Evolutionary conservation across 2,113 vertebrate genomes (phyloP).

Genomic region (Cygnus atratus): DNA sequence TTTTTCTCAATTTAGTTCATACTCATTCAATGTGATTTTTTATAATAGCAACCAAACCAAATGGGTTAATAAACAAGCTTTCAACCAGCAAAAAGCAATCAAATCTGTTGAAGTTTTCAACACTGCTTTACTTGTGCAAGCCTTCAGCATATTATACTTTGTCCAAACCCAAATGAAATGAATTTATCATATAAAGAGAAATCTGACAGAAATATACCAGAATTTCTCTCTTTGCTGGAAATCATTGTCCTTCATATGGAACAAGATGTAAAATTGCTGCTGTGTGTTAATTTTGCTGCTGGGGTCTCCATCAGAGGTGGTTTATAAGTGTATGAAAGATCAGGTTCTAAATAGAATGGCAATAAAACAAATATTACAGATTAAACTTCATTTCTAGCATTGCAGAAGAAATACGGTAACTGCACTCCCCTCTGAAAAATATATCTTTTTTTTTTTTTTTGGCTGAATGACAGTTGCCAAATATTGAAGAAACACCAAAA

Average conservation of each 20-base stretch:
- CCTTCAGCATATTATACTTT: neutral
- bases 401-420: neutral
- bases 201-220: neutral
- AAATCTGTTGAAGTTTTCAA: neutral
- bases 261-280: neutral
- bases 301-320: neutral
- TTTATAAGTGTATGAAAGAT: neutral
- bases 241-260: neutral
- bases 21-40: neutral
- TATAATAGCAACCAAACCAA: neutral
- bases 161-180: neutral
- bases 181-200: neutral
- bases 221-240: neutral
- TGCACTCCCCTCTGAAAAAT: neutral
- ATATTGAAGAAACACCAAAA: neutral
- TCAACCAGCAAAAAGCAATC: neutral
- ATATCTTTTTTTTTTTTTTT: neutral
- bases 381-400: neutral
- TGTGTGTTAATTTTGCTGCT: neutral
- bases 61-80: neutral
- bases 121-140: neutral
- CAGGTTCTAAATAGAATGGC: neutral
- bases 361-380: neutral
- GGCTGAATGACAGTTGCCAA: neutral
- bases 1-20: neutral